These are phyloP conservation scores for Phlogophora meticulosa DNA, from an alignment of 2,888 invertebrate species.

Conservation along the genomic window DNA sequence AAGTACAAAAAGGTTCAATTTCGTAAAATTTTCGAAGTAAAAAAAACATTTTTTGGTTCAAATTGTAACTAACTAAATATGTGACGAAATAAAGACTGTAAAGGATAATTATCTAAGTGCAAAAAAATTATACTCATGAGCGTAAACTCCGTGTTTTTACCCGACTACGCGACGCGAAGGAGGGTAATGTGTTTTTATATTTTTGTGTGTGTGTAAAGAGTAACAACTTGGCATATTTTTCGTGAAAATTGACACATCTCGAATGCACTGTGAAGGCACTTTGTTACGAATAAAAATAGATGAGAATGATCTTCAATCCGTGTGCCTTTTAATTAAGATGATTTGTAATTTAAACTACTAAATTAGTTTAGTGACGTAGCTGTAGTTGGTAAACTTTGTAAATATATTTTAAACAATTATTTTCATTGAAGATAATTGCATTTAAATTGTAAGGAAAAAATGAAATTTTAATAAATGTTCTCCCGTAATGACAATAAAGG, in stretches of 20 bases:
- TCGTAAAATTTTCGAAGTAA: conserved; percentile 45
- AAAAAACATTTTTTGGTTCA: conserved; percentile 12
- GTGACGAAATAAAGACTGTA: conserved; percentile 60
- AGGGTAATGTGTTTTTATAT: conserved; percentile 30
- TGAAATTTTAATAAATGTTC: conserved; percentile 88
- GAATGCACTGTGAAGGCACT: conserved; percentile 63
- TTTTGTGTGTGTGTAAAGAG: conserved; percentile 55
- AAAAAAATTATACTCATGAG: conserved; percentile 52
- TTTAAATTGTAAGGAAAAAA: conserved; percentile 87
- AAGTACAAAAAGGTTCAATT: conserved; percentile 59
- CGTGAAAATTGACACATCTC: conserved; percentile 57
- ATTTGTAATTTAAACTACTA: conserved; percentile 86
- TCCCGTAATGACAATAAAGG: conserved; percentile 90
- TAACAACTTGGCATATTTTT: conserved; percentile 42
- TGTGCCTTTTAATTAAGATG: conserved; percentile 83
- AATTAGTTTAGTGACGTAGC: conserved; percentile 72
- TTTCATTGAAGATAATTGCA: conserved; percentile 87
- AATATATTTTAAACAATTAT: conserved; percentile 87
- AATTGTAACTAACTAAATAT: conserved; percentile 22
- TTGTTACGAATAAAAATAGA: conserved; percentile 45
- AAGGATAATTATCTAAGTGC: conserved; percentile 53
- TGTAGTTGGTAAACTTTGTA: conserved; percentile 81
- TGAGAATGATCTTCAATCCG: conserved; percentile 68
- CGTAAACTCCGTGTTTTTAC: conserved; percentile 19
- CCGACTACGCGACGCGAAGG: no score